Conservation (phyloP, 1,140 invertebrate genomes). For the Calephelis nemesis region DNA sequence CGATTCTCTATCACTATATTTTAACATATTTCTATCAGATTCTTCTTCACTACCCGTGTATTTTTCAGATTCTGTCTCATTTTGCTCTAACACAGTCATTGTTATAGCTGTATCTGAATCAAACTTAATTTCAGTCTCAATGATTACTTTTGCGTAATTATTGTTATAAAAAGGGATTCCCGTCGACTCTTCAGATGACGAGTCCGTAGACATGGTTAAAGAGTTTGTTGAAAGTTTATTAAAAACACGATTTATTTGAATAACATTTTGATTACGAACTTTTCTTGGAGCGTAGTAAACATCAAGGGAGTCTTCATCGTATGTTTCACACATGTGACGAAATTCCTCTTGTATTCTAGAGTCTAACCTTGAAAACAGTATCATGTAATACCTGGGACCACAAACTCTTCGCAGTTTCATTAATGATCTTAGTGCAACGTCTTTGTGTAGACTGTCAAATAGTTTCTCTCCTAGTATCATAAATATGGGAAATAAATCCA, state of each 20-base stretch:
- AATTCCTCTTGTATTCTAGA: slow-evolving; percentile 83
- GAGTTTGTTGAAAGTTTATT: slow-evolving; percentile 48
- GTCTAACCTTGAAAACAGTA: slow-evolving; percentile 69
- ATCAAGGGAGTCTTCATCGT: slow-evolving; percentile 77
- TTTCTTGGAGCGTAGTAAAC: slow-evolving; percentile 66
- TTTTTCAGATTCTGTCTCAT: slow-evolving; percentile 70
- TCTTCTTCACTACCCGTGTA: slow-evolving; percentile 74
- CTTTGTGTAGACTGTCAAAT: slow-evolving; percentile 83
- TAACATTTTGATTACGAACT: slow-evolving; percentile 45
- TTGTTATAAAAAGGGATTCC: slow-evolving; percentile 54
- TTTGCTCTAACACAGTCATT: slow-evolving; percentile 89
- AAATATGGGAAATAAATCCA: slow-evolving; percentile 74
- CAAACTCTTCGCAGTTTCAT: slow-evolving; percentile 83
- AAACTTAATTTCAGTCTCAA: slow-evolving; percentile 90
- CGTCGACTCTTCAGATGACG: slow-evolving; percentile 68
- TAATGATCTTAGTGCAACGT: slow-evolving; percentile 83
- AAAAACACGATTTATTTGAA: slow-evolving; percentile 62
- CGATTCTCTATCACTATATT: slow-evolving; percentile 79
- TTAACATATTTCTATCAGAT: slow-evolving; percentile 74
- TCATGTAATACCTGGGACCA: slow-evolving; percentile 82
- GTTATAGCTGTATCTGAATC: slow-evolving; percentile 87
- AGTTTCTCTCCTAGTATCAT: slow-evolving; percentile 83
- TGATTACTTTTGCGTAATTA: slow-evolving; percentile 82
- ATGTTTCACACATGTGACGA: slow-evolving; percentile 83
- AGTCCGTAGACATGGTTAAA: slow-evolving; percentile 55